Conservation (phyloP, 2,113 vertebrate species). For the Gymnobelideus leadbeateri region DNA sequence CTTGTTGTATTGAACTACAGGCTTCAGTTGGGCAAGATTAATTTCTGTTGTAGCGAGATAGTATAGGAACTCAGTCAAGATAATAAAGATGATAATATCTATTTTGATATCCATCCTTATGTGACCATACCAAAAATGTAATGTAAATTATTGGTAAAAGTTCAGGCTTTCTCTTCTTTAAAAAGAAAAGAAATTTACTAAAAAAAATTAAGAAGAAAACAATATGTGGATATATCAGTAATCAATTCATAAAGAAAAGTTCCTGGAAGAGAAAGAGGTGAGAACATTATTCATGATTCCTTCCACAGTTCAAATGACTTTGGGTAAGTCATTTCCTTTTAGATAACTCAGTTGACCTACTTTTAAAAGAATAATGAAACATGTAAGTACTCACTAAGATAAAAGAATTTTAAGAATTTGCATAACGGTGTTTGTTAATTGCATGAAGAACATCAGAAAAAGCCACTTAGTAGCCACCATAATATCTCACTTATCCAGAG, state of each 20-base stretch:
- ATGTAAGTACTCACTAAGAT: constrained; percentile 5
- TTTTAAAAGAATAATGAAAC: constrained; percentile 35
- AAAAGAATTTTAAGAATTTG: constrained; percentile 41
- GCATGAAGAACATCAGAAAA: constrained; percentile 44
- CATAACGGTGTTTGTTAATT: constrained; percentile 2
- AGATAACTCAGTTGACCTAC: constrained; percentile 9
- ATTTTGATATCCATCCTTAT: constrained; percentile 47
- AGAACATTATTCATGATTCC: constrained; percentile 12
- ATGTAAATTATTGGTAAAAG: constrained; percentile 6
- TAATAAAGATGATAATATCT: constrained; percentile 2
- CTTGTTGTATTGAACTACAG: neutral
- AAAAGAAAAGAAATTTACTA: neutral
- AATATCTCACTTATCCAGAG: neutral
- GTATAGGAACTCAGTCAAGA: neutral
- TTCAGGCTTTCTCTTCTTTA: neutral
- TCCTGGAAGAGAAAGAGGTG: neutral
- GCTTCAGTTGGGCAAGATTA: neutral
- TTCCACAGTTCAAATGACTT: constrained; percentile 1
- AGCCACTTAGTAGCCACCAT: neutral
- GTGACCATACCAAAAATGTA: neutral
- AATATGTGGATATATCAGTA: constrained; percentile 27
- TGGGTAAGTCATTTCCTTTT: constrained; percentile 46
- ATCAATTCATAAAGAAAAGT: constrained; percentile 27
- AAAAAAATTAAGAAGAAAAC: neutral
- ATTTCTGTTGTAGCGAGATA: constrained; percentile 31